Evolutionary conservation across 2,797 vertebrate species (phyloP), one percentile per base, ranked within the genome.

Genomic region (Rhinatrema bivittatum): DNA sequence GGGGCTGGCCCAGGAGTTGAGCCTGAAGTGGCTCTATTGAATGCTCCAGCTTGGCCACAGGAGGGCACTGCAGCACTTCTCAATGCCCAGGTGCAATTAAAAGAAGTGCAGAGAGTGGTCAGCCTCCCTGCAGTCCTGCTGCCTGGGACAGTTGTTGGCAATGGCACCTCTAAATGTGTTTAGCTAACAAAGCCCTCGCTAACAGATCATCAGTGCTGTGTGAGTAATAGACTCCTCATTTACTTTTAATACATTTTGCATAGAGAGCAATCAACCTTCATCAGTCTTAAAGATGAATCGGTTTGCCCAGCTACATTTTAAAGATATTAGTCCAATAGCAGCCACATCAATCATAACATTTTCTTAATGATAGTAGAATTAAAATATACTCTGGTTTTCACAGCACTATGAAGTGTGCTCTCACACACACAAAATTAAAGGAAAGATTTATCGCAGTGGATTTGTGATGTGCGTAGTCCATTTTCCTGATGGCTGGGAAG

Each of bases 201-300:
- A 93, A 90, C 84, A 70, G 87, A 92, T 92, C 86, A 91, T 87
- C 82, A 84, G 77, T 55, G 76, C 81, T 69, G 54, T 81, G 82
- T 93, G 91, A 95, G 85, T 93, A 94, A 95, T 95, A 92, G 88
- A 95, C 89, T 93, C 84, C 89, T 93, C 88, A 90, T 93, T 94
- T 92, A 84, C 87, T 86, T 89, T 85, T 91, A 93, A 95, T 93
- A 91, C 78, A 77, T 93, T 93, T 93, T 93, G 92, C 91, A 92
- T 91, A 84, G 87, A 90, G 89, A 91, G 85, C 87, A 87, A 86
- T 86, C 85, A 86, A 74, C 83, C 78, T 83, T 91, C 91, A 93
- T 94, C 89, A 87, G 84, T 95, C 91, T 93, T 91, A 65, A 91
- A 93, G 92, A 95, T 91, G 84, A 94, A 95, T 94, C 84, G 86